A percentile compares a stretch with the other conserved stretches of the same genome.
Evolutionary conservation across 2,888 invertebrate species (phyloP).

Genomic region (Melikaiella ostensackeni): DNA sequence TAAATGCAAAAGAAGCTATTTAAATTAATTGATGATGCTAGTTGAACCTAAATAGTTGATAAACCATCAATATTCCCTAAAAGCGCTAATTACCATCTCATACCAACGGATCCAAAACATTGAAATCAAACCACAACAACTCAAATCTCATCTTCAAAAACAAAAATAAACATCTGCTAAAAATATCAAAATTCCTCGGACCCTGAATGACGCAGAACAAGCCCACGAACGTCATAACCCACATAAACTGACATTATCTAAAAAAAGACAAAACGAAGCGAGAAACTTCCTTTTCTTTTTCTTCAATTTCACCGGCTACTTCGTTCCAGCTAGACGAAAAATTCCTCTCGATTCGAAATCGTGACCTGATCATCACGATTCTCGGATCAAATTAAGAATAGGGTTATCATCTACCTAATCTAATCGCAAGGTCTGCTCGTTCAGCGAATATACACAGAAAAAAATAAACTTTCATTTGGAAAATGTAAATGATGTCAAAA

Average conservation of each 20-base stretch:
- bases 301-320: background rate
- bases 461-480: too few relatives aligned
- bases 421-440: constrained; percentile 42
- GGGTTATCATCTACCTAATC: constrained; percentile 41
- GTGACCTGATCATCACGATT: constrained; percentile 16
- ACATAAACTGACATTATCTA: background rate
- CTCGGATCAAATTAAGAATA: constrained; percentile 4
- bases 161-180: background rate
- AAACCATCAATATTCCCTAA: too few relatives aligned
- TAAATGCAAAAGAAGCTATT: too few relatives aligned
- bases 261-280: background rate
- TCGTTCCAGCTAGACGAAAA: constrained; percentile 8
- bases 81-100: too few relatives aligned
- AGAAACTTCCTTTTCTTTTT: background rate
- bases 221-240: background rate
- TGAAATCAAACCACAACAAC: background rate
- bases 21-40: too few relatives aligned
- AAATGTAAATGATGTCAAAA: too few relatives aligned
- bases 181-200: background rate
- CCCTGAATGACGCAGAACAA: background rate
- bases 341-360: constrained; percentile 13
- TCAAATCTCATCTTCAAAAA: background rate
- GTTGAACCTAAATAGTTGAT: too few relatives aligned
- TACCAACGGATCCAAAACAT: too few relatives aligned
- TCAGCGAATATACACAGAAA: constrained; percentile 45